phyloP scores from a whole-genome alignment of 2,888 invertebrate genomes.

The Melanargia galathea region DNA sequence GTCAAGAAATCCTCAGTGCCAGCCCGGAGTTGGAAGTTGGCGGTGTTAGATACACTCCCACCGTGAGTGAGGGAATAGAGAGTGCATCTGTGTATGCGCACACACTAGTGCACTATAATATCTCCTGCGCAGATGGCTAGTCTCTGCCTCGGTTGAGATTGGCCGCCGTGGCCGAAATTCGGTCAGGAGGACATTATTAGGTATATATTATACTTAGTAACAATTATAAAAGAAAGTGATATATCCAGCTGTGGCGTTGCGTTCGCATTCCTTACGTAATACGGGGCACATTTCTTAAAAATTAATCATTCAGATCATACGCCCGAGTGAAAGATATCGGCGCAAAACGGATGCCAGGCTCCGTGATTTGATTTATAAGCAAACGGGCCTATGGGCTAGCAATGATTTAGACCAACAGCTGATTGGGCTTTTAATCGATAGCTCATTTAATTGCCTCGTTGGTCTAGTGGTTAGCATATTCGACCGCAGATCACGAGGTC shows the following conservation, averaged over 20 bases:
- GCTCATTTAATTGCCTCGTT: background rate
- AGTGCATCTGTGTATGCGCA: too few relatives aligned
- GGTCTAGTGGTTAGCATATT: too few relatives aligned
- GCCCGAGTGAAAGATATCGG: conserved; percentile 74
- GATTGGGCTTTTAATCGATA: conserved; percentile 20
- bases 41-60: too few relatives aligned
- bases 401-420: conserved; percentile 33
- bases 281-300: conserved; percentile 63
- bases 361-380: conserved; percentile 49
- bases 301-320: conserved; percentile 65
- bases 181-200: too few relatives aligned
- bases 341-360: conserved; percentile 69
- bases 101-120: too few relatives aligned
- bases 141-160: too few relatives aligned
- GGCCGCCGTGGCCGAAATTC: too few relatives aligned
- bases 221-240: conserved; percentile 74
- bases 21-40: too few relatives aligned
- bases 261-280: conserved; percentile 74
- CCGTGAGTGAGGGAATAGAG: too few relatives aligned
- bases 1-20: too few relatives aligned
- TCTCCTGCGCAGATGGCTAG: too few relatives aligned
- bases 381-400: conserved; percentile 25
- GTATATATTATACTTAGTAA: conserved; percentile 14
- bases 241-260: conserved; percentile 49
- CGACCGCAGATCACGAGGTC: too few relatives aligned